Evolutionary conservation across 2,113 vertebrate genomes (phyloP).

Genomic region (Myiopsitta monachus): DNA sequence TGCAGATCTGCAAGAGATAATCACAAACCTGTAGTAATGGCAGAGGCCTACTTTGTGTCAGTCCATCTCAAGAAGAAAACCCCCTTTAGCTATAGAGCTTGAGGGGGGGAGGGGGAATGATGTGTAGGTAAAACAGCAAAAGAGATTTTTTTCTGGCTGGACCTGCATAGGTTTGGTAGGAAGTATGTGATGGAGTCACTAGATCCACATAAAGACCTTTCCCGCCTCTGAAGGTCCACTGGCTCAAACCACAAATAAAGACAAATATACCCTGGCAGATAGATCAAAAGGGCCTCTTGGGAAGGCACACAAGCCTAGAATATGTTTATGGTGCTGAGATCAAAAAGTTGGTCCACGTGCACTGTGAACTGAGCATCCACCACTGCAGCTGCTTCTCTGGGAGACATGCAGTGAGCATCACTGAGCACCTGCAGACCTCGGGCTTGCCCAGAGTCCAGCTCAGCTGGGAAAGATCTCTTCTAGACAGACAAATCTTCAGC

Average conservation of each 20-base stretch:
- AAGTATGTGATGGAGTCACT: neutral
- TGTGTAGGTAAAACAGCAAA: neutral
- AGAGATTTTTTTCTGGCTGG: neutral
- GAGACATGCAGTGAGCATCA: accelerated
- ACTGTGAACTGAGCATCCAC: neutral
- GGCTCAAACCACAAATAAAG: neutral
- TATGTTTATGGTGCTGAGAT: neutral
- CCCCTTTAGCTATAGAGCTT: neutral
- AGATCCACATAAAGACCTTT: neutral
- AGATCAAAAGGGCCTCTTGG: neutral
- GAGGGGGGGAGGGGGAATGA: neutral
- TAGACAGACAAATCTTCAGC: neutral
- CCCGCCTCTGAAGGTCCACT: neutral
- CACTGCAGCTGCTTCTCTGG: neutral
- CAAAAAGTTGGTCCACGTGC: neutral
- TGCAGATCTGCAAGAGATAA: neutral
- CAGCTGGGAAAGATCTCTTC: neutral
- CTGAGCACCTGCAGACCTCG: neutral
- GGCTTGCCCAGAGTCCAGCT: neutral
- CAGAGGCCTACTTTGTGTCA: neutral
- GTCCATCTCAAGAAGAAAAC: neutral
- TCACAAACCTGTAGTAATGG: neutral
- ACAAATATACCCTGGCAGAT: neutral
- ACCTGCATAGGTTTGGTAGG: neutral
- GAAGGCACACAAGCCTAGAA: neutral